Conservation (phyloP, 1,140 invertebrate genomes). For the Bombus superbus region DNA sequence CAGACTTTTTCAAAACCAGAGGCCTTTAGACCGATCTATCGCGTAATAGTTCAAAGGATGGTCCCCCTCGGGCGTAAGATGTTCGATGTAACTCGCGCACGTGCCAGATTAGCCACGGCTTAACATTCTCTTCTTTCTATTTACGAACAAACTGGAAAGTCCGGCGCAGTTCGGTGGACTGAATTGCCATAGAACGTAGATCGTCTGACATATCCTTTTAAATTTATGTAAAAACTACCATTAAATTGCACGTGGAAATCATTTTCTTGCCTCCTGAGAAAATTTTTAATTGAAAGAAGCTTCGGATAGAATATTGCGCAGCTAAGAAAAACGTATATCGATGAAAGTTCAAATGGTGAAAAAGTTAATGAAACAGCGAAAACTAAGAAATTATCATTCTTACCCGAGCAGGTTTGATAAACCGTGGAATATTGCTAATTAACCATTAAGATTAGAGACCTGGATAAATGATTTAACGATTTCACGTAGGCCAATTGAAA, state of each 20-base stretch:
- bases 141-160: background rate
- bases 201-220: background rate
- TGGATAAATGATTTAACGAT: background rate
- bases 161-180: no score
- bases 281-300: background rate
- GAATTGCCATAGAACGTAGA: background rate
- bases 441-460: background rate
- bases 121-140: background rate
- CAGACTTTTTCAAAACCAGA: constrained; percentile 48
- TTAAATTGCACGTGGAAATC: background rate
- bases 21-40: constrained; percentile 44
- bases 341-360: no score
- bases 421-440: constrained; percentile 1
- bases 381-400: background rate
- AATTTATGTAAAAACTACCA: background rate
- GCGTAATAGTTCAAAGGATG: constrained; percentile 60
- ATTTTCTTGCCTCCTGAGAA: background rate
- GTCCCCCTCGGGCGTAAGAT: constrained; percentile 16
- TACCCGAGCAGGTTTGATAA: background rate
- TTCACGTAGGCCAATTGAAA: background rate
- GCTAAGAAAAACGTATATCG: background rate
- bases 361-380: background rate
- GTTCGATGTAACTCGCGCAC: background rate
- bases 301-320: background rate
- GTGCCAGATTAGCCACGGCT: background rate